These are phyloP conservation scores for Actenoides lindsayi DNA, from an alignment of 2,113 vertebrate genomes.

Conservation along the genomic window DNA sequence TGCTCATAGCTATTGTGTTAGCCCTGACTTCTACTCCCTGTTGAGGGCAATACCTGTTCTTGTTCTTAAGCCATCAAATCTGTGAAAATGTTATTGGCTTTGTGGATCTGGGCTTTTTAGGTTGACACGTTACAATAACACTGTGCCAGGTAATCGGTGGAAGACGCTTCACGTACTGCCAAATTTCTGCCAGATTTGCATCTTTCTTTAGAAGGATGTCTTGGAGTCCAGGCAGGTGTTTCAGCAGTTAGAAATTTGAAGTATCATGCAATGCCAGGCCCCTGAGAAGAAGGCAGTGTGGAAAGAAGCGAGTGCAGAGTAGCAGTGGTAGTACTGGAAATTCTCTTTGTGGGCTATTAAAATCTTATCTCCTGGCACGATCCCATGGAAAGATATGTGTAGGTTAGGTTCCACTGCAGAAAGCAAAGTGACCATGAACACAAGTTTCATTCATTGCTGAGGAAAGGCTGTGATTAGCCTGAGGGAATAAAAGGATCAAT, in stretches of 20 bases:
- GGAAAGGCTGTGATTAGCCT: not conserved
- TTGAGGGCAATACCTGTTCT: not conserved
- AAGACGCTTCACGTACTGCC: not conserved
- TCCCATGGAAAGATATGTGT: accelerated
- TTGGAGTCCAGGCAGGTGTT: not conserved
- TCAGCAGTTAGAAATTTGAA: not conserved
- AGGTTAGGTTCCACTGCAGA: not conserved
- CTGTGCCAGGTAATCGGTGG: not conserved
- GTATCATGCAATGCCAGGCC: not conserved
- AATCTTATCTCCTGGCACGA: not conserved
- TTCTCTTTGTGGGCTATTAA: not conserved
- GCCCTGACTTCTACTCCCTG: not conserved
- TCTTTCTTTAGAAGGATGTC: not conserved
- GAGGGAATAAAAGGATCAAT: not conserved
- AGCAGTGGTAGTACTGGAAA: not conserved
- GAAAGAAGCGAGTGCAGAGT: not conserved
- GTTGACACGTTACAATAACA: not conserved
- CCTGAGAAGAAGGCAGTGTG: not conserved
- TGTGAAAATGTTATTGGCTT: not conserved
- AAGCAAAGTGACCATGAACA: not conserved
- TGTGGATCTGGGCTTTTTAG: not conserved
- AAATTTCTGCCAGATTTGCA: not conserved
- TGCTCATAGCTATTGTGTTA: not conserved
- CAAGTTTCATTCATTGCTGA: not conserved
- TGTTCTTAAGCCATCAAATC: not conserved